Base-by-base conservation (phyloP, 2,113 vertebrate species). In the Etheostoma spectabile region DNA sequence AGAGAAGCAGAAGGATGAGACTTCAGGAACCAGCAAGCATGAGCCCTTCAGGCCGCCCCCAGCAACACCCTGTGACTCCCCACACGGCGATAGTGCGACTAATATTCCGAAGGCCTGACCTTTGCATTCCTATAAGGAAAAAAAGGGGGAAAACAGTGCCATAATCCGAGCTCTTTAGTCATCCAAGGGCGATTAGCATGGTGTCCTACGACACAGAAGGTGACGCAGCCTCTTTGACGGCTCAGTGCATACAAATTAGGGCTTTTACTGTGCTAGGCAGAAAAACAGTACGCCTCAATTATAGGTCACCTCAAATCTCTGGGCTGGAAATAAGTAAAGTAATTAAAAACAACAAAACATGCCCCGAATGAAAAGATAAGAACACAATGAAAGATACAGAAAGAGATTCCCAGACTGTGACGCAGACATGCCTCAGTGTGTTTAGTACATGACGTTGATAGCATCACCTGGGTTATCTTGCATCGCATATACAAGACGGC, bases 181-280 rank as follows among this genome's bases (percentile, higher is more conserved):
- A 90, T 89, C 79, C 88, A 92, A 92, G 86, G 84, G 90, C 78
- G 80, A 92, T 93, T 93, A 94, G 86, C 76, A 71, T 15, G 66
- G 70, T 77, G 85, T 76, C 86, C 82, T 90, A 84, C 74, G 80
- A 91, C 87, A 82, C 88, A 86, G 87, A 83, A 88, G 80, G 85
- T 87, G 89, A 91, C 78, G 80, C 83, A 64, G 51, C 64, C 77
- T 84, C 80, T 84, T 75, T 86, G 74, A 85, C 63, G 51, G 83
- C 85, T 84, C 45, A 64, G 74, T 80, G 86, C 86, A 94, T 94
- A 84, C 75, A 74, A 92, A 94, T 92, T 62, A 90, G 77, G 70
- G 60, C 42, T 72, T 84, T 48, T 67, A 61, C 80, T 68, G 60
- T 59, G 33, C 42, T 79, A 38, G 56, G 27, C 55, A 78, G 48